Conservation (phyloP, 2,888 invertebrate genomes). For the Xanthia togata region DNA sequence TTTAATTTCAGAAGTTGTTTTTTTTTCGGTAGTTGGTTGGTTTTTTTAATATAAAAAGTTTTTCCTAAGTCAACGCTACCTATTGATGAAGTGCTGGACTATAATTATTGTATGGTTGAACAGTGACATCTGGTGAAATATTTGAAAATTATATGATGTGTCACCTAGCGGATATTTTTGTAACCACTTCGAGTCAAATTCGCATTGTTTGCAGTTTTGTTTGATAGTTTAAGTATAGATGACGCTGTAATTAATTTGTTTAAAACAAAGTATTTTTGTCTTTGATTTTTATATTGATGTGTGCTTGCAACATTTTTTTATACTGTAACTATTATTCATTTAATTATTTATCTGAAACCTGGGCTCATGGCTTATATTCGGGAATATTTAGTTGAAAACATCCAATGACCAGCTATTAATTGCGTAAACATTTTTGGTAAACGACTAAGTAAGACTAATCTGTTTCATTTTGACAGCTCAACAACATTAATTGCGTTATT, state of each 20-base stretch:
- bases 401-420: background rate
- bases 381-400: background rate
- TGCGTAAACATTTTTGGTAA: too few relatives aligned
- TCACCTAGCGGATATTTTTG: background rate
- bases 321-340: background rate
- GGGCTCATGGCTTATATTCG: background rate
- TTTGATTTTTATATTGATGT: background rate
- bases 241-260: slow-evolving; percentile 7
- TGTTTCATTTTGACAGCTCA: too few relatives aligned
- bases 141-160: slow-evolving; percentile 1
- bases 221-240: slow-evolving; percentile 15
- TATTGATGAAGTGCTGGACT: slow-evolving; percentile 19
- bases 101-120: background rate
- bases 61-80: slow-evolving; percentile 47
- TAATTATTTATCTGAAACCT: background rate
- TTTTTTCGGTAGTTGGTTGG: too few relatives aligned
- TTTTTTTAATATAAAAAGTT: too few relatives aligned
- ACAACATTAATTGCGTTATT: too few relatives aligned
- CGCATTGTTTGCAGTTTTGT: background rate
- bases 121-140: slow-evolving; percentile 51
- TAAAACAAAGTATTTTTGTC: background rate
- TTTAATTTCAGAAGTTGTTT: too few relatives aligned
- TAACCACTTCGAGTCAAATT: background rate
- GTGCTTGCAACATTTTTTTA: background rate
- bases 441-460: too few relatives aligned